Percentiles rank a stretch among this genome's conserved stretches.
Evolutionary conservation across 1,140 invertebrate species (phyloP).

Genomic region (Aphelenchoides avenae): DNA sequence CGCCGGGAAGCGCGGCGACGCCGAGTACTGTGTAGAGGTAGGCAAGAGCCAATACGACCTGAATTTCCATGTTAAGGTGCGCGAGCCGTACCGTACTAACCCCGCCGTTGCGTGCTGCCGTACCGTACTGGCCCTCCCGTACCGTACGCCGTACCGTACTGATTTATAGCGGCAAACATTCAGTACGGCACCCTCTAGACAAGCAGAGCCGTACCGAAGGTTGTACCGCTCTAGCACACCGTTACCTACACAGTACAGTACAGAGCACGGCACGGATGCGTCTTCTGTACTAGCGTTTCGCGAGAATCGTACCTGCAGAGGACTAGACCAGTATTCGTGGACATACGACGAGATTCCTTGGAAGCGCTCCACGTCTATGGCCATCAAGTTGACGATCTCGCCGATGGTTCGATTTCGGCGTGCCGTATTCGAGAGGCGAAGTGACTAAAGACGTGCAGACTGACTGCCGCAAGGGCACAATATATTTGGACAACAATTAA

Average conservation of each 20-base stretch:
- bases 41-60: conserved; percentile 50
- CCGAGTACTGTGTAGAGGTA: conserved; percentile 64
- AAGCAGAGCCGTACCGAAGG: conserved; percentile 53
- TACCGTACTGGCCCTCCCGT: too few relatives aligned
- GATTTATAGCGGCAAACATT: not conserved
- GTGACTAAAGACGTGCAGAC: conserved; percentile 41
- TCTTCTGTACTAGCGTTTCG: conserved; percentile 46
- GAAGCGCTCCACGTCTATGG: conserved; percentile 63
- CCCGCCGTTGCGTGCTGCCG: too few relatives aligned
- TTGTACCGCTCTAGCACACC: conserved; percentile 50
- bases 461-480: not conserved
- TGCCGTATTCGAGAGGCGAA: conserved; percentile 59
- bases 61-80: conserved; percentile 45
- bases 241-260: conserved; percentile 11
- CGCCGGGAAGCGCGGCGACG: conserved; percentile 78
- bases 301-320: conserved; percentile 39
- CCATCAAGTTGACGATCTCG: conserved; percentile 65
- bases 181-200: not conserved
- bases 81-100: too few relatives aligned
- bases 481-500: not conserved
- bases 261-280: not conserved
- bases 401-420: conserved; percentile 64
- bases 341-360: conserved; percentile 62
- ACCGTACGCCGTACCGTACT: too few relatives aligned
- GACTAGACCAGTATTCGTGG: conserved; percentile 50